phyloP scores from a whole-genome alignment of 1,140 invertebrate species.

The Cecropterus lyciades region DNA sequence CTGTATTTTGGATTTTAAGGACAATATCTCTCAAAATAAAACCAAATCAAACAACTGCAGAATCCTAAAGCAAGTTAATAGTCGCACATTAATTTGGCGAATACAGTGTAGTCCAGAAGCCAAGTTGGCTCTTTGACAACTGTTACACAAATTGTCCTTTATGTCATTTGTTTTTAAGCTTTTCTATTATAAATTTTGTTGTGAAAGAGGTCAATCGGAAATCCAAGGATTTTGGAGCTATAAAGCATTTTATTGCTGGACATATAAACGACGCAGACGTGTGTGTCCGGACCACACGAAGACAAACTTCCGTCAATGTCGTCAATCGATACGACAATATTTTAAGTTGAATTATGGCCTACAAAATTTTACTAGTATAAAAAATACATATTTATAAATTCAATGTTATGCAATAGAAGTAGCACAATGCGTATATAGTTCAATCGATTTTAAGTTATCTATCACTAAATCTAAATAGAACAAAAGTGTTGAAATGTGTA shows the following conservation, averaged over 20 bases:
- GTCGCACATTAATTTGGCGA: constrained; percentile 31
- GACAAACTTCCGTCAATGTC: not conserved
- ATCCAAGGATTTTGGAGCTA: constrained; percentile 13
- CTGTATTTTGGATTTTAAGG: too few relatives aligned
- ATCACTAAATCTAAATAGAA: too few relatives aligned
- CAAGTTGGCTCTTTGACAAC: constrained; percentile 34
- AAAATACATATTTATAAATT: too few relatives aligned
- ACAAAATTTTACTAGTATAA: too few relatives aligned
- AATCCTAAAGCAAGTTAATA: constrained; percentile 24
- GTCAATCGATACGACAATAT: not conserved
- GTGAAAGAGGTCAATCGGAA: constrained; percentile 1
- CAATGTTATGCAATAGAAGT: too few relatives aligned
- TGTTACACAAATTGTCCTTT: constrained; percentile 28
- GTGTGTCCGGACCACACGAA: constrained; percentile 18
- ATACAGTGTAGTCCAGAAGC: constrained; percentile 30
- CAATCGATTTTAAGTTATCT: too few relatives aligned
- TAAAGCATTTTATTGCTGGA: constrained; percentile 16
- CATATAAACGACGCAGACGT: constrained; percentile 1
- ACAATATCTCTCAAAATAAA: not conserved
- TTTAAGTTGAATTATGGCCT: too few relatives aligned
- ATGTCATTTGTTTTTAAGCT: constrained; percentile 13
- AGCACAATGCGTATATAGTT: too few relatives aligned
- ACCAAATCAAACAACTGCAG: constrained; percentile 6
- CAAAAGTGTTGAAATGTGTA: too few relatives aligned
- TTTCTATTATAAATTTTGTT: constrained; percentile 9